These are phyloP conservation scores for Sthenelais limicola DNA, from an alignment of 2,888 invertebrate genomes.

Conservation along the genomic window DNA sequence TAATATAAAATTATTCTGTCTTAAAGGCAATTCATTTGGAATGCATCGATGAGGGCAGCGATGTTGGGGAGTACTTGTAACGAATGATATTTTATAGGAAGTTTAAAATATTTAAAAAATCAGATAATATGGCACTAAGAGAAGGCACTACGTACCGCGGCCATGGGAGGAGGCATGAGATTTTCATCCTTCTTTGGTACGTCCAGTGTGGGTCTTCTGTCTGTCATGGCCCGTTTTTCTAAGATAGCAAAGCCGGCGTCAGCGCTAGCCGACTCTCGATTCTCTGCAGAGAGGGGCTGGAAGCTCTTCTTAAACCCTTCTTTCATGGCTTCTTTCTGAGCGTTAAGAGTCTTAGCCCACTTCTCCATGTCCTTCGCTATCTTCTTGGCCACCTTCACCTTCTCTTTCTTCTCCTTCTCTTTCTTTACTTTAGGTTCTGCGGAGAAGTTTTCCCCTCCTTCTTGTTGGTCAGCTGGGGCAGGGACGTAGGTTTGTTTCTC, in stretches of 20 bases:
- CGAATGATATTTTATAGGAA: no score
- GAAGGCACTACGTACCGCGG: slow-evolving; percentile 24
- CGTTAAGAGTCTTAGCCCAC: slow-evolving; percentile 96
- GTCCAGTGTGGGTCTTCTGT: slow-evolving; percentile 10
- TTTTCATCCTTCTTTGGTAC: slow-evolving; percentile 18
- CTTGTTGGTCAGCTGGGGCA: slow-evolving; percentile 45
- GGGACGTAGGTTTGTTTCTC: slow-evolving; percentile 71
- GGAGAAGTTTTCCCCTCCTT: slow-evolving; percentile 39
- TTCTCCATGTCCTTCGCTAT: slow-evolving; percentile 95
- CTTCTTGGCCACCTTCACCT: slow-evolving; percentile 97
- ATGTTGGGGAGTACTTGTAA: no score
- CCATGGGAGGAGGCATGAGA: slow-evolving; percentile 50
- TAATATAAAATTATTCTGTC: no score
- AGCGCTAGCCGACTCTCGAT: slow-evolving; percentile 81
- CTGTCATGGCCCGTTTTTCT: slow-evolving; percentile 78
- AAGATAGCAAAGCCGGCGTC: slow-evolving; percentile 94
- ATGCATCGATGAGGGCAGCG: no score
- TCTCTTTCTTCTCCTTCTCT: slow-evolving; percentile 83
- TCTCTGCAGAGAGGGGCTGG: slow-evolving; percentile 39
- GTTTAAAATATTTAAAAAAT: no score
- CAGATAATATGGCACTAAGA: no score
- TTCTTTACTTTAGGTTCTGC: slow-evolving; percentile 55
- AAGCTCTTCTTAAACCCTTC: slow-evolving; percentile 58
- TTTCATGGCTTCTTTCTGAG: slow-evolving; percentile 83
- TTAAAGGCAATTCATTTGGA: no score